Evolutionary conservation across 2,888 invertebrate species (phyloP), one percentile per base, ranked within the genome.

Genomic region (Leptinotarsa peninsularis): DNA sequence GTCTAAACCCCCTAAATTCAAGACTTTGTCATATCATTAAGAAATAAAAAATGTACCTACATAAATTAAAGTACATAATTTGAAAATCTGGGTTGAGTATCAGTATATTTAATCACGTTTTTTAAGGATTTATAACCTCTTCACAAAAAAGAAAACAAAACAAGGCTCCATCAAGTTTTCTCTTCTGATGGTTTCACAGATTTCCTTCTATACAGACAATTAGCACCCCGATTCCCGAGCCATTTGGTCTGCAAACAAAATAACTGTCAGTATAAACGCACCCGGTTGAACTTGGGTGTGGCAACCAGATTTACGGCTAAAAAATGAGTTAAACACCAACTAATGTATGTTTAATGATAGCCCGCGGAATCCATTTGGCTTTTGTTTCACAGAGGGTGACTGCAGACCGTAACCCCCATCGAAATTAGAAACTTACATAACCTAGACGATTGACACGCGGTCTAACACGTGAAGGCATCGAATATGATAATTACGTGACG

Each of bases 341-440:
- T 86, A 87, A 87, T 86, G 87, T 82, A 82, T 83, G 84, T 86
- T 85, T 87, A 87, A 87, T 87, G 85, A 87, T 82, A 84, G 82
- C 82, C 79, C 81, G 81, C 79, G 80, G 81, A 80, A 80, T 80
- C 81, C 83, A 83, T 85, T 85, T 84, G 83, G 83, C 83, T 84
- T 85, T 87, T 86, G 84, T 85, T 85, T 85, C 84, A 82, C 84
- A 83, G 81, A 83, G 83, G 83, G 83, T 78, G 78, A 75, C 73
- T 73, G 69, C 69, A 66, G 71, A 72, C 66, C 72, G 74, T 74
- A 71, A 74, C 72, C 75, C 72, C 58, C 49, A 23, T 70, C 21
- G 74, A 74, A 54, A 75, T 71, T 72, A 67, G 63, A 67, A 72
- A 76, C 71, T 66, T 68, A 73, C 73, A 74, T 77, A 77, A 79